Evolutionary conservation across 2,888 invertebrate species (phyloP).

Genomic region (Chloromyia formosa): DNA sequence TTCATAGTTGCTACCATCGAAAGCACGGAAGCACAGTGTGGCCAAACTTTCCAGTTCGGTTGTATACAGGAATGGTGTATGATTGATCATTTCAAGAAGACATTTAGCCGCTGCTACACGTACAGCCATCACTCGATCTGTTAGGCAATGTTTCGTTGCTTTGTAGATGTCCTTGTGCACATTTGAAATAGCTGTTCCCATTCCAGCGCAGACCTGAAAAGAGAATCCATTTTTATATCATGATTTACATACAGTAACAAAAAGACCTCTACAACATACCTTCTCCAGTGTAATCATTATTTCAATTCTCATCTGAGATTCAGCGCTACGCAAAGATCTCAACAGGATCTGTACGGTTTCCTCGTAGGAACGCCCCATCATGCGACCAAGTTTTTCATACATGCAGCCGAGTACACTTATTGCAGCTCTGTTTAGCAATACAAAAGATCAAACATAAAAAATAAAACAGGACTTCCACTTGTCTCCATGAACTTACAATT

Average conservation of each 20-base stretch:
- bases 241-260: background rate
- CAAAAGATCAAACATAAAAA: background rate
- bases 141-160: slow-evolving; percentile 85
- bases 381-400: slow-evolving; percentile 97
- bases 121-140: slow-evolving; percentile 92
- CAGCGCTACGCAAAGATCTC: slow-evolving; percentile 89
- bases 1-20: slow-evolving; percentile 92
- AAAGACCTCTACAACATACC: slow-evolving; percentile 69
- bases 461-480: too few relatives aligned
- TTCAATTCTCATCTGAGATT: slow-evolving; percentile 95
- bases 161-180: slow-evolving; percentile 91
- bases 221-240: background rate
- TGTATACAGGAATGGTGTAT: slow-evolving; percentile 85
- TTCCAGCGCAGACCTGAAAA: slow-evolving; percentile 76
- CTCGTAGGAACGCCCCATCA: slow-evolving; percentile 99
- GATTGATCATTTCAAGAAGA: slow-evolving; percentile 86
- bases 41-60: slow-evolving; percentile 92
- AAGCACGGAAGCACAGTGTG: slow-evolving; percentile 89
- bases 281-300: slow-evolving; percentile 97
- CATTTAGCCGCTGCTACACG: slow-evolving; percentile 93
- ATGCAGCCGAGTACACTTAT: slow-evolving; percentile 95
- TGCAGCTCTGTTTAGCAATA: slow-evolving; percentile 76
- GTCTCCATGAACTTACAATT: slow-evolving; percentile 60
- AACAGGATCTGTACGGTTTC: slow-evolving; percentile 94
- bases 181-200: slow-evolving; percentile 91